A percentile compares a stretch with the other conserved stretches of the same genome.
phyloP scores from a whole-genome alignment of 1,140 invertebrate species.

The Drosophila paulistorum region DNA sequence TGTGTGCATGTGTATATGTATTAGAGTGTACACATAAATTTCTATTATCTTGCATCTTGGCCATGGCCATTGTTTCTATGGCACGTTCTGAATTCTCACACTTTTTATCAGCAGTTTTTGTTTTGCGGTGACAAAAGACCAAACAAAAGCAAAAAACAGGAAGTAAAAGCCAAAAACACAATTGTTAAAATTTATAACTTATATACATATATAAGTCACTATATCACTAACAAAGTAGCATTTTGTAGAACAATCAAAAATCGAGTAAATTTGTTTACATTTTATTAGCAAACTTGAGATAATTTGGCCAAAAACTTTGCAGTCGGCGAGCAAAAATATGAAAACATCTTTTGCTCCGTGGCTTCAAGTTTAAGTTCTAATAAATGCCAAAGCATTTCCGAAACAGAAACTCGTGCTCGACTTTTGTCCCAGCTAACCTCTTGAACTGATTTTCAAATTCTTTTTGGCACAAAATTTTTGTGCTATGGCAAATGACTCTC shows the following conservation, averaged over 20 bases:
- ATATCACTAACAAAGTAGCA: not conserved
- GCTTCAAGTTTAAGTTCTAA: no score
- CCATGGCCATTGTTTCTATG: slow-evolving; percentile 38
- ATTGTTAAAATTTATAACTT: not conserved
- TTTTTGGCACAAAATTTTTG: no score
- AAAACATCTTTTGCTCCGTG: no score
- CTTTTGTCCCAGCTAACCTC: no score
- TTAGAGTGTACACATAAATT: slow-evolving; percentile 42
- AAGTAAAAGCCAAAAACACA: not conserved
- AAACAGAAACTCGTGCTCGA: no score
- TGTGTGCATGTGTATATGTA: slow-evolving; percentile 25
- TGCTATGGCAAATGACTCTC: no score
- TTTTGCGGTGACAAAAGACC: slow-evolving; percentile 27
- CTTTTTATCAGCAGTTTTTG: slow-evolving; percentile 23
- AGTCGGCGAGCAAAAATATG: no score
- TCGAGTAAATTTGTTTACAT: not conserved
- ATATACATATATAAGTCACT: not conserved
- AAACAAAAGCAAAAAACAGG: slow-evolving; percentile 18
- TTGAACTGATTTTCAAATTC: no score
- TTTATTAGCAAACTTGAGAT: slow-evolving; percentile 1
- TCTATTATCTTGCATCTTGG: slow-evolving; percentile 46
- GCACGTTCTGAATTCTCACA: slow-evolving; percentile 29
- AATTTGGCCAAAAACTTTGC: not conserved
- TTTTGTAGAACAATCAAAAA: not conserved
- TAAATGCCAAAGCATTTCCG: no score